Base-by-base conservation (phyloP, 2,888 invertebrate species). In the Diabrotica balteata region DNA sequence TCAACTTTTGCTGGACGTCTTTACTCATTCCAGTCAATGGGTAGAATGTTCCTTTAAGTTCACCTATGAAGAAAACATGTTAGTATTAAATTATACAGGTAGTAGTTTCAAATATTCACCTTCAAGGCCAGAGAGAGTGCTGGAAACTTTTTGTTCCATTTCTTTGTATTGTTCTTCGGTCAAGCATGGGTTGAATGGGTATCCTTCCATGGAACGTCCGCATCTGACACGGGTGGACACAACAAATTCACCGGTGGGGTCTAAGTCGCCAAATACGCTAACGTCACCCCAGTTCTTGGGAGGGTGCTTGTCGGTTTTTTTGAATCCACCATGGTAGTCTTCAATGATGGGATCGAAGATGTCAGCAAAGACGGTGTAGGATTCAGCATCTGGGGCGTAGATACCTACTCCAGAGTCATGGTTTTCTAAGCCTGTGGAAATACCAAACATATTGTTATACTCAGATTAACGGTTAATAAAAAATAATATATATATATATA, bases 311-410 rank as follows among this genome's bases (percentile, higher is more conserved):
- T 96, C 96, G 83, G 91, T 91, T 86, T 94, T 92, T 89, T 93
- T 94, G 90, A 97, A 97, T 79, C 97, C 97, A 84, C 89, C 90
- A 87, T 97, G 97, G 89, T 97, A 97, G 84, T 97, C 97, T 84
- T 96, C 96, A 85, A 98, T 98, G 88, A 98, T 94, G 84, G 97
- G 97, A 87, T 98, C 96, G 86, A 98, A 98, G 77, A 98, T 88
- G 67, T 94, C 94, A 73, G 94, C 89, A 85, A 98, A 98, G 66
- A 93, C 89, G 78, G 93, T 91, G 89, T 98, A 98, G 65, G 97
- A 85, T 86, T 98, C 97, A 73, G 97, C 97, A 85, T 98, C 98
- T 69, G 97, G 97, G 68, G 98, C 98, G 84, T 98, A 98, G 87
- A 98, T 94, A 84, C 98, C 97, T 73, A 97, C 94, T 80, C 97